phyloP scores from a whole-genome alignment of 1,140 invertebrate species.

The Pogonus chalceus region DNA sequence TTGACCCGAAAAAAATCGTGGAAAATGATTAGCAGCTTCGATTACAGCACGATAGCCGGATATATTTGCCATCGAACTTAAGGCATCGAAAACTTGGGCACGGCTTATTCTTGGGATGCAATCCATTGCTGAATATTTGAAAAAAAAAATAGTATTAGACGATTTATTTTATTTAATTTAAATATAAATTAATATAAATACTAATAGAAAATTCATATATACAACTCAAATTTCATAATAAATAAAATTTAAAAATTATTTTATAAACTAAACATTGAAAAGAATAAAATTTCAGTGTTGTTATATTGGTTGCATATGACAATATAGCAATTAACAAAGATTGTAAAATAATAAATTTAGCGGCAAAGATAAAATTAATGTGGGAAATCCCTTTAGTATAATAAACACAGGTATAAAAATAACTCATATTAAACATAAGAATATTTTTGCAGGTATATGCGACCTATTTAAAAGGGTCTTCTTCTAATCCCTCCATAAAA shows the following conservation, averaged over 20 bases:
- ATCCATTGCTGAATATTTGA: constrained; percentile 71
- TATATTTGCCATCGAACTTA: constrained; percentile 89
- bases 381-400: no score
- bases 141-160: no score
- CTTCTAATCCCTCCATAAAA: no score
- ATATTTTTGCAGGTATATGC: no score
- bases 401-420: no score
- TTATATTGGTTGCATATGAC: neutral
- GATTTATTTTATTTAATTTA: no score
- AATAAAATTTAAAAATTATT: neutral
- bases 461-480: no score
- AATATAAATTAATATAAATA: constrained; percentile 10
- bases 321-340: no score
- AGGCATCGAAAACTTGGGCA: constrained; percentile 81
- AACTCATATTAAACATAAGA: no score
- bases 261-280: neutral
- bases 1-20: constrained; percentile 82
- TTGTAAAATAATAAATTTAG: no score
- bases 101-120: constrained; percentile 73
- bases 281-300: neutral
- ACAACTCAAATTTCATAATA: constrained; percentile 6
- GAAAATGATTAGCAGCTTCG: constrained; percentile 82
- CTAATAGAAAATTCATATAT: constrained; percentile 5
- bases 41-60: constrained; percentile 83
- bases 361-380: no score